These are phyloP conservation scores for Paramacrobiotus metropolitanus DNA, from an alignment of 1,140 invertebrate species.

Conservation along the genomic window DNA sequence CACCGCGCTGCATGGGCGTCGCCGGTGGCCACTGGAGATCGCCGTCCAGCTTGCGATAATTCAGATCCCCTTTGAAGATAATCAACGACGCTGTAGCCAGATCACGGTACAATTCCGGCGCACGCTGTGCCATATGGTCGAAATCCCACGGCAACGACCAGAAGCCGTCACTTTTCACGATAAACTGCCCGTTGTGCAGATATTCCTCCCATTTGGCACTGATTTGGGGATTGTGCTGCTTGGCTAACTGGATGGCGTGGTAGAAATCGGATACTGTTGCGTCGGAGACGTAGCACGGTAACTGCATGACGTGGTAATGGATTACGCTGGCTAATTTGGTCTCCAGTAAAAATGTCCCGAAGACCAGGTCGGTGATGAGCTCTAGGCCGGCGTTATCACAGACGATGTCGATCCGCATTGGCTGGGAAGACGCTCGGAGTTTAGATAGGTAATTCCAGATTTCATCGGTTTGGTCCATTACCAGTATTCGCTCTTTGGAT, in stretches of 20 bases:
- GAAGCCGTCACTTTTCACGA: constrained; percentile 36
- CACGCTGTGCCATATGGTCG: constrained; percentile 42
- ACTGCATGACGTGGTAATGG: constrained; percentile 59
- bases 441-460: constrained; percentile 29
- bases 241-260: constrained; percentile 30
- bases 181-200: constrained; percentile 25
- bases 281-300: constrained; percentile 94
- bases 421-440: no score
- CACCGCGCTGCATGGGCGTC: constrained; percentile 37
- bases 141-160: constrained; percentile 68
- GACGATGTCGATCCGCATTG: constrained; percentile 41
- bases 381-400: constrained; percentile 87
- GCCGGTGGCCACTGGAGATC: constrained; percentile 58
- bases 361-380: constrained; percentile 61
- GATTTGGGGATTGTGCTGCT: constrained; percentile 9
- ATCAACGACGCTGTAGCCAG: constrained; percentile 42
- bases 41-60: constrained; percentile 76
- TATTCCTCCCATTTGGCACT: constrained; percentile 29
- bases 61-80: constrained; percentile 87
- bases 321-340: constrained; percentile 41
- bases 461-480: constrained; percentile 37
- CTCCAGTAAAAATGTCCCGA: constrained; percentile 50
- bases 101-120: constrained; percentile 41
- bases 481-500: no score
- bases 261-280: constrained; percentile 47